Percentiles rank a stretch among this genome's conserved stretches.
Conservation (phyloP, 2,888 invertebrate species). For the Asteroscopus sphinx region DNA sequence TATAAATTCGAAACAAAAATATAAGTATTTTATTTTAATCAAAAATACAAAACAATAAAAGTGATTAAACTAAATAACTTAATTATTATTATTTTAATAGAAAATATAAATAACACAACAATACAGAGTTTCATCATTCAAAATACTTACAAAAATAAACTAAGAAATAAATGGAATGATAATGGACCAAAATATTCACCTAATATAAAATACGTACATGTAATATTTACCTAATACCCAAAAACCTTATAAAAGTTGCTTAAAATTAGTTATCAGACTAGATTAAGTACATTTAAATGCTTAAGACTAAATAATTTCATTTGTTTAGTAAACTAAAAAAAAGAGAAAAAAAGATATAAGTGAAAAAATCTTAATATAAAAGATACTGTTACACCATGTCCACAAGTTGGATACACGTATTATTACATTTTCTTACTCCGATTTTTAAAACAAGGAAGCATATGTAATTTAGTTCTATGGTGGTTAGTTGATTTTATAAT, state of each 20-base stretch:
- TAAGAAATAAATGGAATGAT: conserved; percentile 17
- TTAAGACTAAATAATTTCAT: conserved; percentile 50
- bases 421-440: neutral
- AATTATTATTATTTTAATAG: conserved; percentile 6
- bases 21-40: conserved; percentile 35
- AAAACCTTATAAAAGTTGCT: conserved; percentile 63
- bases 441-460: conserved; percentile 7
- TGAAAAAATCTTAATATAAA: conserved; percentile 51
- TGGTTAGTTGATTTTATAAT: neutral
- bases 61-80: conserved; percentile 22
- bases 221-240: conserved; percentile 60
- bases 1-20: conserved; percentile 18
- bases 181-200: conserved; percentile 30
- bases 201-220: conserved; percentile 36
- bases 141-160: conserved; percentile 7
- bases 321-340: conserved; percentile 26
- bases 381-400: conserved; percentile 23
- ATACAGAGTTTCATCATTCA: conserved; percentile 3
- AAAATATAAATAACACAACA: conserved; percentile 17
- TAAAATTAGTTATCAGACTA: conserved; percentile 59
- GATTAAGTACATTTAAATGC: conserved; percentile 54
- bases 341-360: conserved; percentile 53
- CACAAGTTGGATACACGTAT: conserved; percentile 34
- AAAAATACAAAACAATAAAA: conserved; percentile 28
- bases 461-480: neutral